Percentiles rank a stretch among this genome's conserved stretches.
Evolutionary conservation across 2,113 vertebrate genomes (phyloP).

Genomic region (Vicugna pacos): DNA sequence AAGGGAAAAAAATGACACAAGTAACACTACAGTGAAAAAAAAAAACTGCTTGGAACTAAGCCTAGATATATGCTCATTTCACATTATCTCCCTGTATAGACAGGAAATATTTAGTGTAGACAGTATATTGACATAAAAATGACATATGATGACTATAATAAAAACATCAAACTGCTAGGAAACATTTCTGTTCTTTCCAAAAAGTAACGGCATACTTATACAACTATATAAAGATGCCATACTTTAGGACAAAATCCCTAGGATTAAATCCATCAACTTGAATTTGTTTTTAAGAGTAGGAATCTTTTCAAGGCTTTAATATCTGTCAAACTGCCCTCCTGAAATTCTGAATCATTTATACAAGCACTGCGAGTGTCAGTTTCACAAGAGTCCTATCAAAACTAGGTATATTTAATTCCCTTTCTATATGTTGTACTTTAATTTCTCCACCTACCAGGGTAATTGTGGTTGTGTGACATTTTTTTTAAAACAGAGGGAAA

Average conservation of each 20-base stretch:
- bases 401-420: neutral
- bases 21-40: neutral
- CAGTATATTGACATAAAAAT: neutral
- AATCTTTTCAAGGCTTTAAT: neutral
- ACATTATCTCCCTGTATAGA: neutral
- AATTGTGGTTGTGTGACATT: neutral
- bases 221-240: neutral
- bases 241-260: slow-evolving; percentile 11
- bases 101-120: neutral
- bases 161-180: slow-evolving; percentile 4
- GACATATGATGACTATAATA: neutral
- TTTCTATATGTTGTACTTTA: neutral
- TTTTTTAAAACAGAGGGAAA: neutral
- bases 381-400: neutral
- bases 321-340: neutral
- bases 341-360: neutral
- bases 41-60: neutral
- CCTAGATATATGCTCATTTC: neutral
- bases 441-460: neutral
- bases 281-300: slow-evolving; percentile 14
- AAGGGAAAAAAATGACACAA: neutral
- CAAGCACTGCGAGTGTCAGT: neutral
- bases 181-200: neutral
- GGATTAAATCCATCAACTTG: neutral
- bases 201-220: neutral